Conservation (phyloP, 2,888 invertebrate genomes). For the Luffia ferchaultella region DNA sequence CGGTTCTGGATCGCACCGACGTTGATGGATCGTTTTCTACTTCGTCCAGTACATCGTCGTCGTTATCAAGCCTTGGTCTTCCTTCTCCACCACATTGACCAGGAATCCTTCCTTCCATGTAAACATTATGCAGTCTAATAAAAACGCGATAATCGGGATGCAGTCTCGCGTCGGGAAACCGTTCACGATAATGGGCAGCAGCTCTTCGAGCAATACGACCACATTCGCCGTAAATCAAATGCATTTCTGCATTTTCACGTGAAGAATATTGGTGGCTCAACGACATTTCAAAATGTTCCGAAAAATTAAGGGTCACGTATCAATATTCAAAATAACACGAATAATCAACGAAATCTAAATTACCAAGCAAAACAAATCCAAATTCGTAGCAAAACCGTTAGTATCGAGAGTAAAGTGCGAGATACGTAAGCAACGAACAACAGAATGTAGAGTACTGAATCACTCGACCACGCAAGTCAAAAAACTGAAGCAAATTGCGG, state of each 20-base stretch:
- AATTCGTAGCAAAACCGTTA: no score
- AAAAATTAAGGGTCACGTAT: not conserved
- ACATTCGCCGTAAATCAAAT: constrained; percentile 12
- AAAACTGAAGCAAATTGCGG: not conserved
- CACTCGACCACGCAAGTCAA: constrained; percentile 17
- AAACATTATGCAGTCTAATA: constrained; percentile 8
- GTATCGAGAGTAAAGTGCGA: constrained; percentile 14
- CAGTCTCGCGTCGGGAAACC: constrained; percentile 3
- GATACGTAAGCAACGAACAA: constrained; percentile 64
- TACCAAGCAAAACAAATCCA: no score
- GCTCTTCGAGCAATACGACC: constrained; percentile 11
- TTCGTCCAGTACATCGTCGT: constrained; percentile 2
- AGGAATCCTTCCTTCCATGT: constrained; percentile 8
- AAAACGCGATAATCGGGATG: constrained; percentile 12
- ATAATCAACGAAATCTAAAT: no score
- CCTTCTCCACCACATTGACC: constrained; percentile 5
- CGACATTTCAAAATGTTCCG: constrained; percentile 9
- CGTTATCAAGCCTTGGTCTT: not conserved
- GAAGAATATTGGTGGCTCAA: constrained; percentile 8
- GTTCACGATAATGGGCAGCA: constrained; percentile 9
- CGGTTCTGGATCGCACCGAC: not conserved
- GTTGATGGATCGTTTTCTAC: not conserved
- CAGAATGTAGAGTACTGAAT: constrained; percentile 54
- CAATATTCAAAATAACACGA: not conserved
- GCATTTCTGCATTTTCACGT: constrained; percentile 14